A percentile compares a stretch with the other conserved stretches of the same genome.
Conservation (phyloP, 2,797 vertebrate genomes). For the Crocodylus rhombifer region DNA sequence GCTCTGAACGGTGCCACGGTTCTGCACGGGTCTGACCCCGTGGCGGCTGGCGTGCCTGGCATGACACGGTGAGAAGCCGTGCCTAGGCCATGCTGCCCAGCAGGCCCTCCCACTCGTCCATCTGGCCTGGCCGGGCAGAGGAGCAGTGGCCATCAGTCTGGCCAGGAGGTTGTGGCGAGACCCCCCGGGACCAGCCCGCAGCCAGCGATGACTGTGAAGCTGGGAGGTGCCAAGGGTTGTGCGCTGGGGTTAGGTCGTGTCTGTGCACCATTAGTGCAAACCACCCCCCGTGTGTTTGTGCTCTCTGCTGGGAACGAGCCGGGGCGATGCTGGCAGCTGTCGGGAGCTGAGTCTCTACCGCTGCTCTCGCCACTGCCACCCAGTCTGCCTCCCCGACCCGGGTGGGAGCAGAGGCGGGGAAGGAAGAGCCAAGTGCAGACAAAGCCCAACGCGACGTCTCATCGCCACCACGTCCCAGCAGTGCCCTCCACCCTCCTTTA, state of each 20-base stretch:
- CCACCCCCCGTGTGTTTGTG: neutral
- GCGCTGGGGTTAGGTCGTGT: too few relatives aligned
- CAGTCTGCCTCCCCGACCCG: neutral
- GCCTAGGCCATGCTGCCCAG: neutral
- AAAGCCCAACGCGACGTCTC: neutral
- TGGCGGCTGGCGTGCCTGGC: neutral
- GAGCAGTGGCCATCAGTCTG: too few relatives aligned
- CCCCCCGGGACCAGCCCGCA: too few relatives aligned
- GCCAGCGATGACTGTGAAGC: too few relatives aligned
- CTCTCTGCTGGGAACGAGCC: too few relatives aligned
- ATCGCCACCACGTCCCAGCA: neutral
- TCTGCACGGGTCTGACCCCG: neutral
- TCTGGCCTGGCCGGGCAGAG: too few relatives aligned
- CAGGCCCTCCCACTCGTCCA: too few relatives aligned
- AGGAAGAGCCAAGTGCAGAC: neutral
- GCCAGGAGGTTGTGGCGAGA: too few relatives aligned
- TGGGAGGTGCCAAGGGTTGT: too few relatives aligned
- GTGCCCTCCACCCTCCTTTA: neutral
- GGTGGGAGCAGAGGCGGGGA: neutral
- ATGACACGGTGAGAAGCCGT: too few relatives aligned
- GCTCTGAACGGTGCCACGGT: too few relatives aligned
- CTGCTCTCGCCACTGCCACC: neutral
- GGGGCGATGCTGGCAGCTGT: neutral
- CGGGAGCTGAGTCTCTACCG: neutral
- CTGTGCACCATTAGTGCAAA: neutral